Conservation (phyloP, 2,797 vertebrate genomes). For the Thripadectes ignobilis region DNA sequence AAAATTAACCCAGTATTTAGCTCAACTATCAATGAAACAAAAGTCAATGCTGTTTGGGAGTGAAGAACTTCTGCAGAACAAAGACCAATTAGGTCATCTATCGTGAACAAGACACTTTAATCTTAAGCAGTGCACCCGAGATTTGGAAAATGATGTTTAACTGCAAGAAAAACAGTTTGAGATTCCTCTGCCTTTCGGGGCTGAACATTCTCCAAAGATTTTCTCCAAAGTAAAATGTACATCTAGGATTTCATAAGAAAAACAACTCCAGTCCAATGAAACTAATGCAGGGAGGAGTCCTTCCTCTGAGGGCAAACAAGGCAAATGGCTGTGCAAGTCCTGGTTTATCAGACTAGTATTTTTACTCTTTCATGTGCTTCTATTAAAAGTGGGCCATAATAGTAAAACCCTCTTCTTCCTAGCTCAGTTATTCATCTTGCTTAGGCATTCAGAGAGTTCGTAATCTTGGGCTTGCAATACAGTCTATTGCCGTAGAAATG, state of each 20-base stretch:
- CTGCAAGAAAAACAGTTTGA: not conserved
- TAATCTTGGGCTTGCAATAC: not conserved
- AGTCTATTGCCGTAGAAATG: constrained; percentile 26
- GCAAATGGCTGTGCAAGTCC: not conserved
- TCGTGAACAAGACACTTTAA: not conserved
- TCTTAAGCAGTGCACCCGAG: not conserved
- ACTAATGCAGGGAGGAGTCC: not conserved
- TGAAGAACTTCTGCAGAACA: not conserved
- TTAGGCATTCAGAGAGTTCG: constrained; percentile 1
- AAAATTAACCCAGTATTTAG: not conserved
- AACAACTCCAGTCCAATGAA: not conserved
- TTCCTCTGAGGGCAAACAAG: not conserved
- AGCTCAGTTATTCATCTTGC: constrained; percentile 5
- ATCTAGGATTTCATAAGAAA: not conserved
- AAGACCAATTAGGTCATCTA: not conserved
- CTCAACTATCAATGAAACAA: not conserved
- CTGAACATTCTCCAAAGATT: not conserved
- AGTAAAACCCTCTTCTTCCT: not conserved
- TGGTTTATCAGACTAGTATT: constrained; percentile 23
- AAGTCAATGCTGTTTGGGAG: not conserved
- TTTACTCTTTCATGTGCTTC: constrained; percentile 26
- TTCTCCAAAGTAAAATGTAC: not conserved
- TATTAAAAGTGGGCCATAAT: not conserved
- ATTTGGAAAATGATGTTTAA: not conserved
- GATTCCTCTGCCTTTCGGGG: not conserved